Evolutionary conservation across 2,888 invertebrate species (phyloP).

Genomic region (Noctua fimbriata): DNA sequence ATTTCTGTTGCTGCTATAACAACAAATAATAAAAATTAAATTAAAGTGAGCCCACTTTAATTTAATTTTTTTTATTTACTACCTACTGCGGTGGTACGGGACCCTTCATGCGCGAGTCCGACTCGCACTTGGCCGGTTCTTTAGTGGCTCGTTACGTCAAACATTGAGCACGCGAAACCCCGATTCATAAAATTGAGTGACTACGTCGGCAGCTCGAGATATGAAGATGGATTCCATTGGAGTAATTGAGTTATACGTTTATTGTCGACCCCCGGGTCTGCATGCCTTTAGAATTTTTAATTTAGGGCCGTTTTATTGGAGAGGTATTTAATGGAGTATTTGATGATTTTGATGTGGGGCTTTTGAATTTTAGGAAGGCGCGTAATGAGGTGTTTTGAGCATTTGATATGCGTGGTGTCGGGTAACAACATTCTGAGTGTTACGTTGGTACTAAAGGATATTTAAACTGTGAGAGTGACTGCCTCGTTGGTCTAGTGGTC

Average conservation of each 20-base stretch:
- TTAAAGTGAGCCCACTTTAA: no score
- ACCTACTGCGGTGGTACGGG: no score
- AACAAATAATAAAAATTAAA: no score
- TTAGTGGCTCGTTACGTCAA: slow-evolving; percentile 78
- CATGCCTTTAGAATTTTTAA: slow-evolving; percentile 59
- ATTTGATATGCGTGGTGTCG: not conserved
- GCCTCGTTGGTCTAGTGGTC: no score
- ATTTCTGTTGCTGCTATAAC: no score
- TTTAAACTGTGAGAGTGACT: not conserved
- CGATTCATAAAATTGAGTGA: slow-evolving; percentile 85
- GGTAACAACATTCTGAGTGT: not conserved
- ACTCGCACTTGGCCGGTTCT: slow-evolving; percentile 6
- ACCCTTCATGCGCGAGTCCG: no score
- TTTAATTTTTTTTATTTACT: no score
- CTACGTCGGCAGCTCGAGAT: slow-evolving; percentile 75
- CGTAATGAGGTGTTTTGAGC: not conserved
- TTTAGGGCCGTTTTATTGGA: slow-evolving; percentile 35
- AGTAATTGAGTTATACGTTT: slow-evolving; percentile 77
- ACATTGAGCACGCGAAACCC: slow-evolving; percentile 82
- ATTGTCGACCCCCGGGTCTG: slow-evolving; percentile 55
- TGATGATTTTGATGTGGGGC: slow-evolving; percentile 13
- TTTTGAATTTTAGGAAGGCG: not conserved
- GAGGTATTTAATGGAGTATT: slow-evolving; percentile 32
- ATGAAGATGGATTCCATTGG: slow-evolving; percentile 81
- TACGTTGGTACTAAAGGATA: not conserved